A percentile compares a stretch with the other conserved stretches of the same genome.
Conservation (phyloP, 2,797 vertebrate species). For the Malacoraja senta region DNA sequence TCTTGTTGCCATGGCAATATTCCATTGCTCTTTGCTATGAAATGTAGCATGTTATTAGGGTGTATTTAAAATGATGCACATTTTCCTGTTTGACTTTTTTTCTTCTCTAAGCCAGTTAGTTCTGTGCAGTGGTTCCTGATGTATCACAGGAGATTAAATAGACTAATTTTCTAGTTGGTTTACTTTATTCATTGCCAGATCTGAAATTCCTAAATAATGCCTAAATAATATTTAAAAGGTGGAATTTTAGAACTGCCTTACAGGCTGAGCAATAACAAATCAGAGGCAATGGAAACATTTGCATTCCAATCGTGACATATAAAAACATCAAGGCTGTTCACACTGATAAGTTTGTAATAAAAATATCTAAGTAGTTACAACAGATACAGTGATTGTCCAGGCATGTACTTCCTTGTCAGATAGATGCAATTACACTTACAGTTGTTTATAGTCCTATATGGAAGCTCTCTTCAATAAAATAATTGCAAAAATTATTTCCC, state of each 20-base stretch:
- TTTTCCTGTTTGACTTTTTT: not conserved
- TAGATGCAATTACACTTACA: not conserved
- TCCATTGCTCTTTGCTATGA: not conserved
- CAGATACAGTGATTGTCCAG: not conserved
- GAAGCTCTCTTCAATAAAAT: not conserved
- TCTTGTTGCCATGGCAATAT: constrained; percentile 15
- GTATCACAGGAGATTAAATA: too few species aligned
- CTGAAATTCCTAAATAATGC: not conserved
- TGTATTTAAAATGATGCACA: not conserved
- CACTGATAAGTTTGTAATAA: constrained; percentile 1
- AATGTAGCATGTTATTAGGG: not conserved
- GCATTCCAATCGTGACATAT: constrained; percentile 26
- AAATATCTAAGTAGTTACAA: not conserved
- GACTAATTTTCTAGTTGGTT: not conserved
- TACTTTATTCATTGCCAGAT: constrained; percentile 14
- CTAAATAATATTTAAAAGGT: not conserved
- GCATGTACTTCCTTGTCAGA: constrained; percentile 10
- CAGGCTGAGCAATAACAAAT: not conserved
- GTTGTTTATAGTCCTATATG: not conserved
- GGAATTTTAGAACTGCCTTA: not conserved
- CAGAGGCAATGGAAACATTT: constrained; percentile 16
- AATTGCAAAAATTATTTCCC: not conserved
- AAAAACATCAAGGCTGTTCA: constrained; percentile 16
- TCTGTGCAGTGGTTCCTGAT: not conserved
- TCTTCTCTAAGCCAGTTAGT: not conserved